A percentile compares a stretch with the other conserved stretches of the same genome.
Evolutionary conservation across 2,797 vertebrate species (phyloP).

Genomic region (Myotis myotis): DNA sequence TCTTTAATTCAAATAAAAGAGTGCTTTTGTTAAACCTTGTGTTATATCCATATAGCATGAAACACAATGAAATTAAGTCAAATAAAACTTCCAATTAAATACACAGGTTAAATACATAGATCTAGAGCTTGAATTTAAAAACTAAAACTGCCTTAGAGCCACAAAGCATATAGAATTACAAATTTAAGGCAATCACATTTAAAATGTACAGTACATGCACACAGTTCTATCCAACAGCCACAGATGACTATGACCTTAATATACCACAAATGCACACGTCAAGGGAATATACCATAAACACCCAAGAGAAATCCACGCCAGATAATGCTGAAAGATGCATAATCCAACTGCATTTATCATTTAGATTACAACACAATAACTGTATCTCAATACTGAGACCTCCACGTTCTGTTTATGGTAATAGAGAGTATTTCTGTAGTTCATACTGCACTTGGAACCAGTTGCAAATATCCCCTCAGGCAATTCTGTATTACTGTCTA

Average conservation of each 20-base stretch:
- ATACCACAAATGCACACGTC: not conserved
- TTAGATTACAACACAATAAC: slow-evolving; percentile 34
- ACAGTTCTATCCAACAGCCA: not conserved
- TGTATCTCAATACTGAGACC: not conserved
- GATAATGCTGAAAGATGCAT: not conserved
- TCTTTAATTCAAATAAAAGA: slow-evolving; percentile 40
- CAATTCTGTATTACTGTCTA: slow-evolving; percentile 3
- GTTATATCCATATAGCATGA: slow-evolving; percentile 36
- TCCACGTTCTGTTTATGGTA: not conserved
- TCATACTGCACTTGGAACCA: slow-evolving; percentile 46
- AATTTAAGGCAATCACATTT: slow-evolving; percentile 46
- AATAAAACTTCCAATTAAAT: slow-evolving; percentile 67
- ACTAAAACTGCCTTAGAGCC: slow-evolving; percentile 48
- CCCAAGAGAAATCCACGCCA: not conserved
- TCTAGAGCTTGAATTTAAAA: slow-evolving; percentile 61
- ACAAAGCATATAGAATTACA: slow-evolving; percentile 49
- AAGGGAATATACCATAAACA: not conserved
- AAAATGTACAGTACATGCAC: slow-evolving; percentile 23
- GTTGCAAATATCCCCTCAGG: slow-evolving; percentile 24
- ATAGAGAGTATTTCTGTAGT: slow-evolving; percentile 24
- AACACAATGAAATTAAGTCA: slow-evolving; percentile 61
- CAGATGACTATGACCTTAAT: not conserved
- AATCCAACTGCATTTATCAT: slow-evolving; percentile 9
- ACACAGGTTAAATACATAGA: slow-evolving; percentile 67
- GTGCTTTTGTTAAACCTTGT: not conserved